Evolutionary conservation across 2,888 invertebrate species (phyloP).

Genomic region (Celastrina argiolus): DNA sequence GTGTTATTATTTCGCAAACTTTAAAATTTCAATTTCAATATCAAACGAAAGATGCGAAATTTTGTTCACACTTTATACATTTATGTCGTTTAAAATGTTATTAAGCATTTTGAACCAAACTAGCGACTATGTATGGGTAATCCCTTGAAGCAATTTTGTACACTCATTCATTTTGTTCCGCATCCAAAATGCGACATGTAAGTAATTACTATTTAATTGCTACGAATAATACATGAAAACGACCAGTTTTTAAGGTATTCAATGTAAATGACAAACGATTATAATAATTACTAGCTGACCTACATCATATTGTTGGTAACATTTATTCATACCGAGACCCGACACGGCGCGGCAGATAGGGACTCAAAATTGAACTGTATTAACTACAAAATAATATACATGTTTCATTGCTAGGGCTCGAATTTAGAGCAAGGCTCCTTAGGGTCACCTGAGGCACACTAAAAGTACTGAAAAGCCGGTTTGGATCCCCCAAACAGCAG

Average conservation of each 20-base stretch:
- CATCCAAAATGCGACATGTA: background rate
- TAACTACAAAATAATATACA: too few species aligned
- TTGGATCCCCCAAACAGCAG: too few species aligned
- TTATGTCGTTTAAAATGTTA: too few species aligned
- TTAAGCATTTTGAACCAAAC: background rate
- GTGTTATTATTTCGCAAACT: too few species aligned
- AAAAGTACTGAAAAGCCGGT: background rate
- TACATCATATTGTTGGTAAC: background rate
- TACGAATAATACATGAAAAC: constrained; percentile 2
- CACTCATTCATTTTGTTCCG: background rate
- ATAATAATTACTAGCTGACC: background rate
- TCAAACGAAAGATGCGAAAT: too few species aligned
- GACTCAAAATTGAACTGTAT: too few species aligned
- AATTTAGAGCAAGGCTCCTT: too few species aligned
- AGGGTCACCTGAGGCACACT: background rate
- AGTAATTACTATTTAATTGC: constrained; percentile 1
- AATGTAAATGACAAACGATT: background rate
- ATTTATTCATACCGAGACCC: background rate
- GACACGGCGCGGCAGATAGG: too few species aligned
- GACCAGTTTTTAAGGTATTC: background rate
- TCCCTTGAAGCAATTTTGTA: background rate
- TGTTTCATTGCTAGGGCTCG: too few species aligned
- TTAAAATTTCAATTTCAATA: too few species aligned
- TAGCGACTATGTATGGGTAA: background rate
- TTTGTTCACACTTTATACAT: too few species aligned